Evolutionary conservation across 2,888 invertebrate genomes (phyloP).

Genomic region (Rhodophaea formosa): DNA sequence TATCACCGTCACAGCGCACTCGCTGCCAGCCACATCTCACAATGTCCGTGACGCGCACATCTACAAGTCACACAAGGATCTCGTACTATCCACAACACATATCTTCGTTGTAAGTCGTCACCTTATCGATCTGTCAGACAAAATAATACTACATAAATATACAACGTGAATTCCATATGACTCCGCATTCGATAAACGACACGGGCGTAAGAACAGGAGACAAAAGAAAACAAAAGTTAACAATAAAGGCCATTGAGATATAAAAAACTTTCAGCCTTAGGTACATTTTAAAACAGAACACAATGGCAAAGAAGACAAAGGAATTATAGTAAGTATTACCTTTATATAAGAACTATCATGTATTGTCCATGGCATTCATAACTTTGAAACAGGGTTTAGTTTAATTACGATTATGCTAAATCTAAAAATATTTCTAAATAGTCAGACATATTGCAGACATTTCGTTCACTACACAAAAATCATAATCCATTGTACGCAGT

Average conservation of each 20-base stretch:
- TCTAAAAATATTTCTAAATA: conserved; percentile 81
- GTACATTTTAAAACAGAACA: conserved; percentile 1
- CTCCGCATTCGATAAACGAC: conserved; percentile 60
- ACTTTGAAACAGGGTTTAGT: conserved; percentile 48
- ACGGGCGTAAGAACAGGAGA: conserved; percentile 66
- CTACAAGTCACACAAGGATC: conserved; percentile 62
- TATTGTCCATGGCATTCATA: conserved; percentile 66
- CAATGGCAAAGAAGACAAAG: not conserved
- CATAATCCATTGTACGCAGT: conserved; percentile 55
- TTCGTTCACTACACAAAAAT: conserved; percentile 59
- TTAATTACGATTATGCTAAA: conserved; percentile 62
- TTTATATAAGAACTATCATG: conserved; percentile 57
- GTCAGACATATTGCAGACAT: conserved; percentile 82
- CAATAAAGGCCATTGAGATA: conserved; percentile 80
- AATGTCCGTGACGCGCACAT: conserved; percentile 70
- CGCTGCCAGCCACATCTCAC: conserved; percentile 53
- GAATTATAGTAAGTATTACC: conserved; percentile 48
- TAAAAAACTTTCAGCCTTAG: conserved; percentile 69
- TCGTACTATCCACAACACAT: conserved; percentile 64
- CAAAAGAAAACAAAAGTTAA: conserved; percentile 79
- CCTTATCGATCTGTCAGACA: conserved; percentile 77
- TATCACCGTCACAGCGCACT: conserved; percentile 51
- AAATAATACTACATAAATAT: conserved; percentile 65
- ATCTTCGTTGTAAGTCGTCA: conserved; percentile 64
- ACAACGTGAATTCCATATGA: conserved; percentile 50